These are phyloP conservation scores for Pristis pectinata DNA, from an alignment of 2,797 vertebrate genomes.

Conservation along the genomic window DNA sequence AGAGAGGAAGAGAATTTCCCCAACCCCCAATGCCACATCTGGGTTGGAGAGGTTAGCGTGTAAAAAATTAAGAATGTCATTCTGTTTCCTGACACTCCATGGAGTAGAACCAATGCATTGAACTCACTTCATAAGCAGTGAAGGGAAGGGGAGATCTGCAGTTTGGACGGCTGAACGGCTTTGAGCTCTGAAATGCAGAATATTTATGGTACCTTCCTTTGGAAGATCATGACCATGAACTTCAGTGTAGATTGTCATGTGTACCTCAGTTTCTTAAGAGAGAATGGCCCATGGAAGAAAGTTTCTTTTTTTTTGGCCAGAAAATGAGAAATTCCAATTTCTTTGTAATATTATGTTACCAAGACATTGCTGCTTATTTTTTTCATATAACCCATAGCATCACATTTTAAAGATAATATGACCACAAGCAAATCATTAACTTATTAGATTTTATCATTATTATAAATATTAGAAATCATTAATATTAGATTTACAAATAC, in stretches of 20 bases:
- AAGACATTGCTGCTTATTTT: not conserved
- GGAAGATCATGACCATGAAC: not conserved
- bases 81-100: not conserved
- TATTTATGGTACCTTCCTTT: not conserved
- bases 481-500: not conserved
- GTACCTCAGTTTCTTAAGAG: not conserved
- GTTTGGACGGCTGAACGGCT: not conserved
- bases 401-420: not conserved
- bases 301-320: not conserved
- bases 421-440: not conserved
- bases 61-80: not conserved
- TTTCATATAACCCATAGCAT: not conserved
- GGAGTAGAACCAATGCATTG: not conserved
- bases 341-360: not conserved
- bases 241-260: not conserved
- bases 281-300: too few relatives aligned
- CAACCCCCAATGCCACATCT: not conserved
- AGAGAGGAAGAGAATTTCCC: not conserved
- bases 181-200: not conserved
- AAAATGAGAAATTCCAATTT: not conserved
- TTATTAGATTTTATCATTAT: too few relatives aligned
- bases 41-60: not conserved
- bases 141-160: not conserved
- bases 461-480: too few relatives aligned
- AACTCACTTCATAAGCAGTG: not conserved